phyloP scores from a whole-genome alignment of 2,797 vertebrate species.

The Florisuga fusca region DNA sequence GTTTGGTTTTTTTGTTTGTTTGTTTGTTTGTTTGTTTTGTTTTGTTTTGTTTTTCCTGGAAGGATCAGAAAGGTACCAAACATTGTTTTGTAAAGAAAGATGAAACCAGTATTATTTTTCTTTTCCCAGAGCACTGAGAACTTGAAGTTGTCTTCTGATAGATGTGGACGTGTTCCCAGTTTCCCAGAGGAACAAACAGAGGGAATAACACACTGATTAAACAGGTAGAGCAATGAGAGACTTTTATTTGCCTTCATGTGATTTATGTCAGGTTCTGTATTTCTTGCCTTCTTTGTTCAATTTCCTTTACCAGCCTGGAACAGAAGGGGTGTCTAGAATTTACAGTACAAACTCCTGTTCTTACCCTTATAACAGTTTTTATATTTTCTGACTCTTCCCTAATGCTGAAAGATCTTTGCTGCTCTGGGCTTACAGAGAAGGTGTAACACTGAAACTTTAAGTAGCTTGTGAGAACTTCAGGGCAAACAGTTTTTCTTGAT shows the following conservation, averaged over 20 bases:
- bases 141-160: not conserved
- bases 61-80: not conserved
- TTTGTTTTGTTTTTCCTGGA: not conserved
- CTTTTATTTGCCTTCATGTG: not conserved
- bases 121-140: not conserved
- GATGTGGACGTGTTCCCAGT: not conserved
- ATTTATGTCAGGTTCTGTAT: not conserved
- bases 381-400: conserved; percentile 18
- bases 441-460: conserved; percentile 1
- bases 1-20: not conserved
- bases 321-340: not conserved
- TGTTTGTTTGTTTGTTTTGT: no score
- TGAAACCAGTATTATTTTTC: not conserved
- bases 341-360: not conserved
- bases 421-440: not conserved
- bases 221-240: not conserved
- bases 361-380: not conserved
- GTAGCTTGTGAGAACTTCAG: not conserved
- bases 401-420: not conserved
- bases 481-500: conserved; percentile 22
- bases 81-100: not conserved
- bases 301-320: not conserved
- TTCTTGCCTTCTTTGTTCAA: not conserved
- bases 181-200: not conserved
- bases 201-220: not conserved